A percentile compares a stretch with the other conserved stretches of the same genome.
Evolutionary conservation across 2,888 invertebrate genomes (phyloP).

Genomic region (Meteorus colon): DNA sequence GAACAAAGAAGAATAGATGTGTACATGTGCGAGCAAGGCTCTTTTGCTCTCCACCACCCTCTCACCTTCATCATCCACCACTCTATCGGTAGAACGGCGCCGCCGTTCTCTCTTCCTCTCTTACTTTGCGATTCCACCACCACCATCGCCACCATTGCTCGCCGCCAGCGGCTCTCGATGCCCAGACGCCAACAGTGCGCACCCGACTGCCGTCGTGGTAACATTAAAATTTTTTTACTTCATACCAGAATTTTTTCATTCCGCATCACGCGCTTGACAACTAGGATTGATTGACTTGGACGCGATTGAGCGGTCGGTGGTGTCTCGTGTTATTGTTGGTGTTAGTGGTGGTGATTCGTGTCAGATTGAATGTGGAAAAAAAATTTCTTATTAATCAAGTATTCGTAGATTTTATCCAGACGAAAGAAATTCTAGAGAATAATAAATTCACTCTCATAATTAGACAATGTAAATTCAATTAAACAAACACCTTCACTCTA

Average conservation of each 20-base stretch:
- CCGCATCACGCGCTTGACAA: conserved; percentile 41
- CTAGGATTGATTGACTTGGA: conserved; percentile 39
- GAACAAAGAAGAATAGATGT: background rate
- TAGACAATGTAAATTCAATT: background rate
- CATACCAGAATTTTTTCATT: conserved; percentile 1
- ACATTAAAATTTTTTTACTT: conserved; percentile 22
- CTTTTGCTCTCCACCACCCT: background rate
- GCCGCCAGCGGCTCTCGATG: conserved; percentile 43
- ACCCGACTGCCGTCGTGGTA: conserved; percentile 49
- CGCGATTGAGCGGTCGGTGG: conserved; percentile 1
- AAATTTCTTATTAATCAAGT: background rate
- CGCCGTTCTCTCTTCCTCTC: conserved; percentile 21
- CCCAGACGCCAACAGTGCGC: conserved; percentile 47
- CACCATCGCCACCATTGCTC: conserved; percentile 7
- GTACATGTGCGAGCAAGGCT: background rate
- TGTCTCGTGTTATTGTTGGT: background rate
- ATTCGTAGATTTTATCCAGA: background rate
- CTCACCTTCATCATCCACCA: background rate
- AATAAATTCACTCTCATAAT: too few relatives aligned
- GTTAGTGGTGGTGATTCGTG: background rate
- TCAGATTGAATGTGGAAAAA: background rate
- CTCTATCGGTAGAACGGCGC: conserved; percentile 1
- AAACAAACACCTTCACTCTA: background rate
- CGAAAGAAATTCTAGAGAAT: background rate
- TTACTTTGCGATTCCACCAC: conserved; percentile 1